Base-by-base conservation (phyloP, 1,140 invertebrate genomes). In the Cecropterus lyciades region DNA sequence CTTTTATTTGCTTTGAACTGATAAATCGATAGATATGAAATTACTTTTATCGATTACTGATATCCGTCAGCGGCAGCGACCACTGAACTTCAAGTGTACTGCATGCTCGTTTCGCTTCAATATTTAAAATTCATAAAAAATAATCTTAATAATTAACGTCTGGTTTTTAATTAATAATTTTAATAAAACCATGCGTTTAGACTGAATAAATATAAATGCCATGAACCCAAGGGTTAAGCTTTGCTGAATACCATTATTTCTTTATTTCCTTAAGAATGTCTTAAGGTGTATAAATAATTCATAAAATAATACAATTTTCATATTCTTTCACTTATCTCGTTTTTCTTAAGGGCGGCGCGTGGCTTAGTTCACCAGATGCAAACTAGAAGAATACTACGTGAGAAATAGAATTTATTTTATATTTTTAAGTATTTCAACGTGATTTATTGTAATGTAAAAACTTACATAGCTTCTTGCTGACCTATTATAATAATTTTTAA, bases 231-330 rank as follows among this genome's bases (percentile, higher is more conserved):
- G 43, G 57, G 48, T 67, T 67, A 67, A 59, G 65, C 55, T 69
- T 72, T 55, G 51, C 49, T 67, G 68, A 57, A 67, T 66, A 56
- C 64, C 57, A 72, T 67, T 51, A 72, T 68, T 67, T 66, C 65
- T 69, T 77, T 77, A 77, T 70, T 67, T 49, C 60, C 55, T 75
- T 72, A 68, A 72, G 70, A 77, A 70, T 70, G 65, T 67, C 62
- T 73, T 66, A 46, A 59, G 60, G 53, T 66, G 60, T 66, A 75
- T 78, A 75, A 78, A 78, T 78, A 72, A 78, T 75, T 78, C 70
- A 78, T 75, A 73, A 69, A 73, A 69, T 67, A 78, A 75, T 78
- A 71, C 53, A n/a, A 70, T 75, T 78, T 75, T 75, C 72, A 78
- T 75, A 75, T 78, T 78, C 66, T 75, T 75, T 78, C 67, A 73